Evolutionary conservation across 2,113 vertebrate genomes (phyloP), one percentile per base, ranked within the genome.

Genomic region (Cavia porcellus): DNA sequence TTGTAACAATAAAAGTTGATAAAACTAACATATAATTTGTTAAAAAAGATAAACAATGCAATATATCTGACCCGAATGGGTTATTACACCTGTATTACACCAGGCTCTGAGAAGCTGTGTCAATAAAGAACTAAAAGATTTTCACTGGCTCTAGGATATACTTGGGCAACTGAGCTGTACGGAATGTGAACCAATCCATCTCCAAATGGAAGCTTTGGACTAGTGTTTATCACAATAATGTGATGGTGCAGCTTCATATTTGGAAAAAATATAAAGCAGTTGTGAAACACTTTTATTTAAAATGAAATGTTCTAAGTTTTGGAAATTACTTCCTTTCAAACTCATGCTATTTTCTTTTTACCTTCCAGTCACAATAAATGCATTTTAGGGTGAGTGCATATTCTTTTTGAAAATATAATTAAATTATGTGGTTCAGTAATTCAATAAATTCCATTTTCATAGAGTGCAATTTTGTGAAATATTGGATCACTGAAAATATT

Each of bases 271-370:
- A 81, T 70, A 2, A 90, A 20, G 85, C 70, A n/a, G 2, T 68
- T 32, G 52, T 68, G 32, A 93, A 86, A 83, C 93, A 50, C 72
- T 94, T 70, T 77, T 57, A 93, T 62, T 72, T 89, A 79, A 81
- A 86, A 83, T 59, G 24, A 75, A 90, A 83, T 30, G 0, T 32
- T 86, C 13, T 25, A 72, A 82, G 8, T 38, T 90, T 11, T 61
- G 7, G 82, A 92, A 82, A 83, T 59, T 14, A 59, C 20, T 72
- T 86, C 13, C 28, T 70, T 85, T 62, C 42, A 25, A 50, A 89
- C 61, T 93, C 1, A 47, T 57, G 72, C 38, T 82, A 79, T 42
- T 84, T 97, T 92, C 80, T 45, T 59, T 85, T 7, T 25, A 55
- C 24, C 77, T 88, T 86, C 57, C 57, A 55, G 55, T 66, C 70